Percentiles rank a stretch among this genome's conserved stretches.
Conservation (phyloP, 2,113 vertebrate species). For the Gorsachius goisagi region DNA sequence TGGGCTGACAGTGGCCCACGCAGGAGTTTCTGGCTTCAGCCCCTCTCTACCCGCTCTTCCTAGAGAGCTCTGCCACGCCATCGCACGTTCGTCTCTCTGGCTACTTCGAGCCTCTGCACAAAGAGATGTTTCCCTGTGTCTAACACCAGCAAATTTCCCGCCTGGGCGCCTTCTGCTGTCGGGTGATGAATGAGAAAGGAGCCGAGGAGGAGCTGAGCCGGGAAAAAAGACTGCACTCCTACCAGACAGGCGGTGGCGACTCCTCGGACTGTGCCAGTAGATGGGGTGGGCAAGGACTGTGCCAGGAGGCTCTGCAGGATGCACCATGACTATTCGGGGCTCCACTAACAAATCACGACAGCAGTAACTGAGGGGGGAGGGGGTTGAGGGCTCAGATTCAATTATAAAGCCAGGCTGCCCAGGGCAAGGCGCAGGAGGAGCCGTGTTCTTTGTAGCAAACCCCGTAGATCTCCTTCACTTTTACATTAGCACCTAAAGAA, state of each 20-base stretch:
- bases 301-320: accelerated
- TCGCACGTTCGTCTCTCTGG: neutral
- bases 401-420: neutral
- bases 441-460: neutral
- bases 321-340: neutral
- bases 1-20: neutral
- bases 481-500: neutral
- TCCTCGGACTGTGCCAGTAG: neutral
- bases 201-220: neutral
- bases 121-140: neutral
- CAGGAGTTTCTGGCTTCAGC: neutral
- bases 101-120: neutral
- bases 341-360: neutral
- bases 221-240: neutral
- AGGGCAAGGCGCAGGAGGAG: neutral
- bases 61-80: neutral
- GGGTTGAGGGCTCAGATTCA: neutral
- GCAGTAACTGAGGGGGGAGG: neutral
- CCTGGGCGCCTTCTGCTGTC: neutral
- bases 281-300: neutral
- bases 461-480: neutral
- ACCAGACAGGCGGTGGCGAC: neutral
- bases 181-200: neutral
- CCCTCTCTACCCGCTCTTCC: neutral
- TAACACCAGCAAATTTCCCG: neutral